Base-by-base conservation (phyloP, 2,888 invertebrate species). In the Serripes groenlandicus region DNA sequence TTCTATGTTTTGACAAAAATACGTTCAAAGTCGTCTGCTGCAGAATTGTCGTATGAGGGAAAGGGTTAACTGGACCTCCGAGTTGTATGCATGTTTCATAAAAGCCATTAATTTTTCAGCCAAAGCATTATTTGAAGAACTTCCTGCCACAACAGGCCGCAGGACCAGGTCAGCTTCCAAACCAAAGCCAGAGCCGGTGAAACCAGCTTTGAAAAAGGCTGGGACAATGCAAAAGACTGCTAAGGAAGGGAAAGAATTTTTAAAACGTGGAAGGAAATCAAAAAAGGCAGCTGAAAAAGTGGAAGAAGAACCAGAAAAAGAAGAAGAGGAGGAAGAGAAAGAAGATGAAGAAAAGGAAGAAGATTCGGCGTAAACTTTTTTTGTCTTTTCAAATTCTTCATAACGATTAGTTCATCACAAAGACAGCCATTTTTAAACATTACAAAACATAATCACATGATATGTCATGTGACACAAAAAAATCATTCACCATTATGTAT, bases 171-270 rank as follows among this genome's bases (percentile, higher is more conserved):
- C 92, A 5, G 89, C 90, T 32, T 85, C 86, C 34, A 89, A 88
- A 32, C 89, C 88, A 0, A 90, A 90, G 78, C 88, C 92, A 0
- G 73, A 88, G 26, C 89, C 89, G 0, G n/a, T n/a, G n/a, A 90
- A 90, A 78, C 88, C 93, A 0, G 75, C 90, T 1, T 69, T 93
- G 75, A 93, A 94, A 79, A 90, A 92, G 68, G 92, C 90, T 0
- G 92, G 93, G 58, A 93, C 94, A 49, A 93, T 92, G 92, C 90
- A 92, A 80, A 86, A 83, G 98, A 99, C 95, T 98, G 99, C 94
- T 97, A 99, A 95, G 69, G 92, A 91, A 60, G 91, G 91, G 15
- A 91, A 91, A 78, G 91, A 90, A 60, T 91, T 87, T 79, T 74
- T 91, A 58, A 91, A 90, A 74, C 87, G 90, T 58, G 89, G 91